Evolutionary conservation across 2,888 invertebrate genomes (phyloP), one percentile per base, ranked within the genome.

Genomic region (Corbicula japonica): DNA sequence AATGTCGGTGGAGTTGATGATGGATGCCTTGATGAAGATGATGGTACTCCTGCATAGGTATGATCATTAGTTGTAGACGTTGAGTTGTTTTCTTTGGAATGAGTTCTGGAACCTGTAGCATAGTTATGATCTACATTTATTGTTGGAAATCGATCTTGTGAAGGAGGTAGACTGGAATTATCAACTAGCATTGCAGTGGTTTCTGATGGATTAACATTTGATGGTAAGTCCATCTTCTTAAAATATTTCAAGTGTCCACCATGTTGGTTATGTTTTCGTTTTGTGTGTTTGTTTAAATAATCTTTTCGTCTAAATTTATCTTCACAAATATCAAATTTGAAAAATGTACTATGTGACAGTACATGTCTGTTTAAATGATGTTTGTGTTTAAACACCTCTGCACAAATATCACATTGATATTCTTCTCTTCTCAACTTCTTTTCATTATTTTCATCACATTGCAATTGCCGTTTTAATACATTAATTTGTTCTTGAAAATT

Each of bases 331-430:
- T 44, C 18, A 65, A 62, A 63, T 12, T 41, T 34, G 32, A 56
- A 62, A 58, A 76, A 63, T 32, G 54, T 48, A 15, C 30, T 69
- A 26, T 76, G 75, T n/a, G 62, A 35, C 26, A 76, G 34, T 21
- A 62, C 26, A 34, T 76, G 69, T 62, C 62, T 28, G 2, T 44
- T 69, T n/a, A 30, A 66, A 41, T 46, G 35, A 26, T 35, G 18
- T 32, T 63, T 70, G 1, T 28, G n/a, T n/a, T n/a, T n/a, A n/a
- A n/a, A n/a, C n/a, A n/a, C n/a, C n/a, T n/a, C n/a, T n/a, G n/a
- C n/a, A n/a, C n/a, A n/a, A n/a, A n/a, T n/a, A n/a, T n/a, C n/a
- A n/a, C n/a, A n/a, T n/a, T n/a, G n/a, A n/a, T n/a, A n/a, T n/a
- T n/a, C n/a, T n/a, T n/a, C n/a, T n/a, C n/a, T n/a, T n/a, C n/a